Percentiles rank a stretch among this genome's conserved stretches.
phyloP scores from a whole-genome alignment of 2,888 invertebrate species.

The Andrena haemorrhoa region DNA sequence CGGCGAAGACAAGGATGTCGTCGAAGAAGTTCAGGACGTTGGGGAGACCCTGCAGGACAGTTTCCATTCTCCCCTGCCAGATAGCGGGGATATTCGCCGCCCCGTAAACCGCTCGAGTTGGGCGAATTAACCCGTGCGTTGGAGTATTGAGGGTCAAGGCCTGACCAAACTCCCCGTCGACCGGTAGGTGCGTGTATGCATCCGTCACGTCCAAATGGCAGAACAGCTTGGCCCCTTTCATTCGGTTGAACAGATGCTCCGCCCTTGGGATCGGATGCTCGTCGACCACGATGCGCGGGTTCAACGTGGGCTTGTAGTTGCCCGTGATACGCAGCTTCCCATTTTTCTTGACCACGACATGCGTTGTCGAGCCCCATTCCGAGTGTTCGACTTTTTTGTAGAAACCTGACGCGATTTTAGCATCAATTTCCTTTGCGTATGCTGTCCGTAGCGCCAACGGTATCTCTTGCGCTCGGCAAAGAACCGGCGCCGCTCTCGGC shows the following conservation, averaged over 20 bases:
- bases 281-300: neutral
- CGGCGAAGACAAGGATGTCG: neutral
- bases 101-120: neutral
- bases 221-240: neutral
- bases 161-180: neutral
- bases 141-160: neutral
- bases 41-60: neutral
- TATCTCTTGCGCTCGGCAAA: neutral
- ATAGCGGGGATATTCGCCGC: slow-evolving; percentile 1
- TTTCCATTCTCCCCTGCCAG: neutral
- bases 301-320: neutral
- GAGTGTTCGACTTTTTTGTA: neutral
- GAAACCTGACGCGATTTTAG: neutral
- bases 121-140: neutral
- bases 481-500: too few species aligned
- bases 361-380: neutral
- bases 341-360: neutral
- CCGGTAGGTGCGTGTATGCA: neutral
- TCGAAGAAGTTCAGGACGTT: neutral
- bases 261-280: neutral
- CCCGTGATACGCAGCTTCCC: neutral
- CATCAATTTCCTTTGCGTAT: neutral
- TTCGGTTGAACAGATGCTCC: neutral
- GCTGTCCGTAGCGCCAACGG: neutral
- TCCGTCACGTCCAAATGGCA: neutral